Percentiles rank a stretch among this genome's conserved stretches.
Evolutionary conservation across 2,113 vertebrate genomes (phyloP).

Genomic region (Notiomystis cincta): DNA sequence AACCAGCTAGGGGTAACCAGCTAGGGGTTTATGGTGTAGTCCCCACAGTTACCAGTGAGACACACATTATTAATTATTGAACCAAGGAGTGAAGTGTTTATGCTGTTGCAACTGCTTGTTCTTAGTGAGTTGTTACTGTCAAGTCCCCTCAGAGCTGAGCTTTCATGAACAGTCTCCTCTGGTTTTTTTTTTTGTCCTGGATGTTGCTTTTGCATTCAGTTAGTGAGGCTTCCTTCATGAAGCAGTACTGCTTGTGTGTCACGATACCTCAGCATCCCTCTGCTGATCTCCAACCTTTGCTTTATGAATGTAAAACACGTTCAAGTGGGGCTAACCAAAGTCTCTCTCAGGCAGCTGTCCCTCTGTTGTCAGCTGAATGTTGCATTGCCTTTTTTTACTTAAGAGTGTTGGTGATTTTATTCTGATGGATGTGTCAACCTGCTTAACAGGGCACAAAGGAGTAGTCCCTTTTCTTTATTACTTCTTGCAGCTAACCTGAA

Average conservation of each 20-base stretch:
- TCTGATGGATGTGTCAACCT: neutral
- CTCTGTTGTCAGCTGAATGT: neutral
- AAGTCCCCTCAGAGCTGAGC: neutral
- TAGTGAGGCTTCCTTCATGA: neutral
- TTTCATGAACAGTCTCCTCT: neutral
- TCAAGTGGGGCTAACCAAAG: neutral
- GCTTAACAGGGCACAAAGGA: neutral
- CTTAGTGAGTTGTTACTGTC: neutral
- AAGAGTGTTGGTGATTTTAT: neutral
- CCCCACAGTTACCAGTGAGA: neutral
- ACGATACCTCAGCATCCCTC: neutral
- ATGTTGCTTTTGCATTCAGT: neutral
- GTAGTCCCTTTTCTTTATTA: neutral
- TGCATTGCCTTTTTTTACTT: neutral
- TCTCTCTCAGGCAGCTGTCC: neutral
- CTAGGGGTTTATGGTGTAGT: neutral
- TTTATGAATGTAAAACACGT: neutral
- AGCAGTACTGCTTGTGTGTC: neutral
- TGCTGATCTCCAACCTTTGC: neutral
- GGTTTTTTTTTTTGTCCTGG: neutral
- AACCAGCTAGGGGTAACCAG: neutral
- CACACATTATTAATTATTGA: fast-evolving
- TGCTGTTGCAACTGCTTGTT: neutral
- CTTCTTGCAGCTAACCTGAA: neutral
- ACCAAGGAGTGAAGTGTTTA: neutral